Conservation (phyloP, 2,113 vertebrate species). For the Eublepharis macularius region DNA sequence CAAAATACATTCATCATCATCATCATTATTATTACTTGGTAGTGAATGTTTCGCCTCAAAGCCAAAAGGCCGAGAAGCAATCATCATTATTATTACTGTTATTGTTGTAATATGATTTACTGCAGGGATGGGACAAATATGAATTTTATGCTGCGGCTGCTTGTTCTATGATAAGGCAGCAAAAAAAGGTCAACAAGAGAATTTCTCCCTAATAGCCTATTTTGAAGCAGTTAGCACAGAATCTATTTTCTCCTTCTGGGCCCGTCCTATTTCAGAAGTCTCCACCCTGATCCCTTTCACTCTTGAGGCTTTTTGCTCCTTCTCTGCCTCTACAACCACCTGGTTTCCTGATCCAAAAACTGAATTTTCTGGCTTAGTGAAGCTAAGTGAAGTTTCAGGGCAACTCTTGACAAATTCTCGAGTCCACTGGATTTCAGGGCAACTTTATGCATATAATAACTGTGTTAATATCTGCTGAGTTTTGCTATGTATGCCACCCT, state of each 20-base stretch:
- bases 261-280: conserved; percentile 61
- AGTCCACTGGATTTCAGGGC: conserved; percentile 25
- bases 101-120: conserved; percentile 56
- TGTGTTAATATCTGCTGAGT: too few species aligned
- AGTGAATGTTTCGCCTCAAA: too few species aligned
- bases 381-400: background rate
- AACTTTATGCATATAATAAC: conserved; percentile 17
- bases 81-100: too few species aligned
- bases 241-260: conserved; percentile 62
- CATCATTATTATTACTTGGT: too few species aligned
- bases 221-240: conserved; percentile 67
- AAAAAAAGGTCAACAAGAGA: conserved; percentile 73
- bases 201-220: conserved; percentile 68
- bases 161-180: conserved; percentile 69
- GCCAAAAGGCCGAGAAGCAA: too few species aligned
- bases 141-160: conserved; percentile 60
- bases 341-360: conserved; percentile 60
- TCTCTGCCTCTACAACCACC: conserved; percentile 65
- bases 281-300: background rate
- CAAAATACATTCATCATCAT: background rate
- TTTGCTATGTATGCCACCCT: too few species aligned
- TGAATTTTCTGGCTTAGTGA: conserved; percentile 69
- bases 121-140: conserved; percentile 53
- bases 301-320: conserved; percentile 43
- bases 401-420: conserved; percentile 5